Evolutionary conservation across 2,113 vertebrate species (phyloP).

Genomic region (Pristiophorus japonicus): DNA sequence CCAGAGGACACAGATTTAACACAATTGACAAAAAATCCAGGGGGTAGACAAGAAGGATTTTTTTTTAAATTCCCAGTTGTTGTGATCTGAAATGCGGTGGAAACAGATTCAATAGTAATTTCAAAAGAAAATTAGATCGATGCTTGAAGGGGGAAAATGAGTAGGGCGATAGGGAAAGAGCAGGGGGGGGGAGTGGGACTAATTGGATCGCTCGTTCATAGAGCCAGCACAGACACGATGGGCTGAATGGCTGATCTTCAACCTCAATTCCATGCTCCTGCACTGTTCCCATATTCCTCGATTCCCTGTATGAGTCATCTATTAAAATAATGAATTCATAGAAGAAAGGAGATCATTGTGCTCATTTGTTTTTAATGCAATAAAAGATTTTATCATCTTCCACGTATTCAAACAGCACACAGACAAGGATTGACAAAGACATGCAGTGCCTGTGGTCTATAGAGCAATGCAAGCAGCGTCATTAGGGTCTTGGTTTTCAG

Average conservation of each 20-base stretch:
- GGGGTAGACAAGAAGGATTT: too few species aligned
- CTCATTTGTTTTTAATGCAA: not conserved
- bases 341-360: not conserved
- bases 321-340: not conserved
- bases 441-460: not conserved
- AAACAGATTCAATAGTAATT: not conserved
- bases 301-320: not conserved
- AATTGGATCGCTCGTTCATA: not conserved
- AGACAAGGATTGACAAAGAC: not conserved
- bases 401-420: not conserved
- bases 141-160: not conserved
- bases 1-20: not conserved
- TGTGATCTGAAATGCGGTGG: not conserved
- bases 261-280: too few species aligned
- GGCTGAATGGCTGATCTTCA: not conserved
- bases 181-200: too few species aligned
- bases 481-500: not conserved
- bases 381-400: not conserved
- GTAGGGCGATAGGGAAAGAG: not conserved
- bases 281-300: too few species aligned
- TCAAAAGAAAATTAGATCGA: not conserved
- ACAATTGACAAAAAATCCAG: not conserved
- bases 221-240: not conserved
- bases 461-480: too few species aligned
- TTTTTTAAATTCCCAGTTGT: not conserved